Percentiles rank a stretch among this genome's conserved stretches.
Conservation (phyloP, 2,888 invertebrate genomes). For the Cephus pygmeus region DNA sequence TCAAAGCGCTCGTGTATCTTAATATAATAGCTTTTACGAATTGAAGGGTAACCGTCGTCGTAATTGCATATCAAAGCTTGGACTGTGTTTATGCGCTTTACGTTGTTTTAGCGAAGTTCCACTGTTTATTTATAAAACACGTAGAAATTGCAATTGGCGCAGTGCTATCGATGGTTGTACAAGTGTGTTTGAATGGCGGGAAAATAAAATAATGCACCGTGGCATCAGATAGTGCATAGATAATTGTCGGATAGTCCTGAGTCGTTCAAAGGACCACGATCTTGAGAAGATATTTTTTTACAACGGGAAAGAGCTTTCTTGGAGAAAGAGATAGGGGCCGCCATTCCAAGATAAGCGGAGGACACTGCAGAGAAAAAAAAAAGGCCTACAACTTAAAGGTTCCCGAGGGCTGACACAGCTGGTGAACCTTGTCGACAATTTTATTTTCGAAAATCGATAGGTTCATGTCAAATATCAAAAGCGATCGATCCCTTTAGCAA, state of each 20-base stretch:
- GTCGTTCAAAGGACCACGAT: not conserved
- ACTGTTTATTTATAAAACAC: not conserved
- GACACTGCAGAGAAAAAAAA: not conserved
- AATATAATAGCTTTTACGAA: constrained; percentile 39
- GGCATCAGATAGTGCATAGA: not conserved
- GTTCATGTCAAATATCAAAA: not conserved
- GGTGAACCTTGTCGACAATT: not conserved
- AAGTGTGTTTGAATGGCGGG: no score
- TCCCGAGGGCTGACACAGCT: not conserved
- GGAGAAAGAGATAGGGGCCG: not conserved
- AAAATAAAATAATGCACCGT: not conserved
- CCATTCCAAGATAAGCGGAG: not conserved
- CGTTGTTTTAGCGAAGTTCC: not conserved
- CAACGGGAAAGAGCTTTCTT: not conserved
- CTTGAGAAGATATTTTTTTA: not conserved
- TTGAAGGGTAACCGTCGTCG: constrained; percentile 33
- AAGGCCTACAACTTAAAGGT: not conserved
- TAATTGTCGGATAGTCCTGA: not conserved
- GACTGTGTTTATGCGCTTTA: not conserved
- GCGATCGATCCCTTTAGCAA: not conserved
- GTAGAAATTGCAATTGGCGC: not conserved
- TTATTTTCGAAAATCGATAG: not conserved
- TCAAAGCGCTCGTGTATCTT: constrained; percentile 33
- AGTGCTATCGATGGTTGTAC: no score
- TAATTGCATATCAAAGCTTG: constrained; percentile 34